Conservation (phyloP, 2,113 vertebrate genomes). For the Microtus pennsylvanicus region DNA sequence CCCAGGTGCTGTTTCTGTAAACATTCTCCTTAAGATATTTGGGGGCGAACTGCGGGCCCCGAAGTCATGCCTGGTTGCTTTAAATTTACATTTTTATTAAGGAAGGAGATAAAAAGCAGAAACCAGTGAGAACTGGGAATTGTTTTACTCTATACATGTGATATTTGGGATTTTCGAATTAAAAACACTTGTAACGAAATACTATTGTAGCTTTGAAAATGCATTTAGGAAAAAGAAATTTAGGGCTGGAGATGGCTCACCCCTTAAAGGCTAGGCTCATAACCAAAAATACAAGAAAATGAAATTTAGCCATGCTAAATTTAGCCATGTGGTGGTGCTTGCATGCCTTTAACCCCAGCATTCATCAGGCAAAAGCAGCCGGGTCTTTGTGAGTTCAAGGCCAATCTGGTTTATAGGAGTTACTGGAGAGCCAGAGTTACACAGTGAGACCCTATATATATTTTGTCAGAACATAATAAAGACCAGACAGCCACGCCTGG, state of each 20-base stretch:
- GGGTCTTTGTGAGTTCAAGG: not conserved
- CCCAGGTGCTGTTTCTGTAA: not conserved
- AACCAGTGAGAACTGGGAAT: not conserved
- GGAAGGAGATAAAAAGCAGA: not conserved
- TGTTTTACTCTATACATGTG: not conserved
- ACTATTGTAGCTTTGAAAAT: not conserved
- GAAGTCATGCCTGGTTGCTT: not conserved
- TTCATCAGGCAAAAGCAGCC: not conserved
- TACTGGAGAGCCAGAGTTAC: not conserved
- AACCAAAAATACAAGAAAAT: conserved; percentile 10
- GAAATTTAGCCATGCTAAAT: not conserved
- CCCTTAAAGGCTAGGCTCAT: not conserved
- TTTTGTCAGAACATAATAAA: not conserved
- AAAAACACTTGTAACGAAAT: not conserved
- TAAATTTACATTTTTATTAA: not conserved
- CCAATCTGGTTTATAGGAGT: not conserved
- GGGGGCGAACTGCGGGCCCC: not conserved
- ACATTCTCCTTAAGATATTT: not conserved
- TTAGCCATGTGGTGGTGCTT: not conserved
- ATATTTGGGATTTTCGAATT: not conserved
- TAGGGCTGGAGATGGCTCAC: not conserved
- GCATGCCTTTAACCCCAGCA: not conserved
- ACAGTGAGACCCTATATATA: not conserved
- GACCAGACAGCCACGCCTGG: not conserved
- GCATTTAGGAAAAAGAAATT: conserved; percentile 15